Evolutionary conservation across 2,797 vertebrate genomes (phyloP).

Genomic region (Falco concolor): DNA sequence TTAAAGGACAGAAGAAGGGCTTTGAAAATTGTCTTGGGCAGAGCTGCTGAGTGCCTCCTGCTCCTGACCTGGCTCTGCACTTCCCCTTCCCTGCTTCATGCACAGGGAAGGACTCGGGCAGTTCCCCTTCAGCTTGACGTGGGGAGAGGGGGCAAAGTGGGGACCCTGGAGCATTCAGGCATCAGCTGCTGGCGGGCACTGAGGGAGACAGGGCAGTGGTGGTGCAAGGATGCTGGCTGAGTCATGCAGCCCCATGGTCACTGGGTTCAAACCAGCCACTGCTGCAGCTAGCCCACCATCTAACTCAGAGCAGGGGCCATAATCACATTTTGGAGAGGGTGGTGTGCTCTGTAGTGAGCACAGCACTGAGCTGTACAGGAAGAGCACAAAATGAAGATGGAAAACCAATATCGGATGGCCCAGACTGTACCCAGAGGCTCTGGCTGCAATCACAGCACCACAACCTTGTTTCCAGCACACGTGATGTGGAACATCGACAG

Average conservation of each 20-base stretch:
- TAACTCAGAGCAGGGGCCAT: neutral
- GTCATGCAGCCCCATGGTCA: neutral
- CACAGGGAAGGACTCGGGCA: neutral
- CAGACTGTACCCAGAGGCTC: neutral
- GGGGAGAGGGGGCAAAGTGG: neutral
- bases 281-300: neutral
- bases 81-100: neutral
- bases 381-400: neutral
- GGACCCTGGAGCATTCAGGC: neutral
- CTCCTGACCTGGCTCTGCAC: neutral
- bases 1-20: neutral
- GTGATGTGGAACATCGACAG: neutral
- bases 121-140: neutral
- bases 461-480: neutral
- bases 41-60: neutral
- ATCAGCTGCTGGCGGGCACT: neutral
- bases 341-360: accelerated
- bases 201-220: neutral
- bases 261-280: neutral
- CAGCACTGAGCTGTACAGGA: neutral
- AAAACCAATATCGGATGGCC: neutral
- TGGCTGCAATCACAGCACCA: neutral
- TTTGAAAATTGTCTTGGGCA: neutral
- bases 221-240: neutral
- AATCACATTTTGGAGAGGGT: neutral